A percentile compares a stretch with the other conserved stretches of the same genome.
phyloP scores from a whole-genome alignment of 2,888 invertebrate genomes.

The Dinocampus coccinellae region DNA sequence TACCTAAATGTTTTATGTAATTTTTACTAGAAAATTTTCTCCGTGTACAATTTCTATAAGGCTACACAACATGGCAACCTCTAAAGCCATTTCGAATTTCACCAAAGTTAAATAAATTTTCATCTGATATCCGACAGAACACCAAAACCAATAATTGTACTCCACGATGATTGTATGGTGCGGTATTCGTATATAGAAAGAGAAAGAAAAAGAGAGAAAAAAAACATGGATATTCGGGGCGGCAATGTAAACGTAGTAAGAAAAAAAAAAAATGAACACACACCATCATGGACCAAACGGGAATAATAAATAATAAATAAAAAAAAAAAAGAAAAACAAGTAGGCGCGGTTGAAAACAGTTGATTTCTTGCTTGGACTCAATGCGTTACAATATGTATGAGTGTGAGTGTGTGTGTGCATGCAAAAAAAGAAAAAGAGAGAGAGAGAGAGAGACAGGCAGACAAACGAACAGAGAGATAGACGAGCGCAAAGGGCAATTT shows the following conservation, averaged over 20 bases:
- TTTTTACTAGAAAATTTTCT: no score
- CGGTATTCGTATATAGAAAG: not conserved
- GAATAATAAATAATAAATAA: conserved; percentile 32
- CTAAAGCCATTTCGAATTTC: no score
- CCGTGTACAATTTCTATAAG: no score
- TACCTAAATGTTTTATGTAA: no score
- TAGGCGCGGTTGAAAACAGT: conserved; percentile 58
- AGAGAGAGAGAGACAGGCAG: not conserved
- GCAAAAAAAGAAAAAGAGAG: not conserved
- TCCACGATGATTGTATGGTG: conserved; percentile 49
- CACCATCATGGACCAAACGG: conserved; percentile 38
- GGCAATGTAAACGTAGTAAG: conserved; percentile 12
- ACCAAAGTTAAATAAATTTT: not conserved
- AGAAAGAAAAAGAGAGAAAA: not conserved
- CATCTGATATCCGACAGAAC: conserved; percentile 35
- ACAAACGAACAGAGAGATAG: conserved; percentile 26
- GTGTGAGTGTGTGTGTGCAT: conserved; percentile 8
- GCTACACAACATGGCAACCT: no score
- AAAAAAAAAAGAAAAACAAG: conserved; percentile 46
- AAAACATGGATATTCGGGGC: conserved; percentile 23
- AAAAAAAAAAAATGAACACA: not conserved
- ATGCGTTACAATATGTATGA: not conserved
- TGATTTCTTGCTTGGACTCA: conserved; percentile 53
- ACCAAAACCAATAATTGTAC: conserved; percentile 60
- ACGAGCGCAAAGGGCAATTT: conserved; percentile 61